These are phyloP conservation scores for Tenrec ecaudatus DNA, from an alignment of 2,113 vertebrate genomes.

Conservation along the genomic window DNA sequence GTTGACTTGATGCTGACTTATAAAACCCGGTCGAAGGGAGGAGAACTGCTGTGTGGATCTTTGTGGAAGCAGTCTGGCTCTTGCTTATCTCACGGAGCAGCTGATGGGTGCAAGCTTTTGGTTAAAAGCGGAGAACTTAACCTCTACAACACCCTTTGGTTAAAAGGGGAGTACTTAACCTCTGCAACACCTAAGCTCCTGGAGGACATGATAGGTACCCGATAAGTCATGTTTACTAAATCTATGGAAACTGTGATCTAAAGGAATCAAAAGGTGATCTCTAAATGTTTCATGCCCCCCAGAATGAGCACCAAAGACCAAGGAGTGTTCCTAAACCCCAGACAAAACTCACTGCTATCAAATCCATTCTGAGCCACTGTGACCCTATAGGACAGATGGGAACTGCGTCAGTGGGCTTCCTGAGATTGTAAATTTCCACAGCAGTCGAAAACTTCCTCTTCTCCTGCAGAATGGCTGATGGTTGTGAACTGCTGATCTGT, in stretches of 20 bases:
- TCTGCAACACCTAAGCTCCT: no score
- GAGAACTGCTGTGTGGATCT: not conserved
- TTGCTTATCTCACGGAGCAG: not conserved
- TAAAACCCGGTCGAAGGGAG: not conserved
- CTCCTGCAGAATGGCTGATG: no score
- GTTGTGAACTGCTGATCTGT: no score
- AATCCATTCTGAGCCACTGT: no score
- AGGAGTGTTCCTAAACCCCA: not conserved
- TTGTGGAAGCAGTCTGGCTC: not conserved
- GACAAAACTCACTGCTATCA: no score
- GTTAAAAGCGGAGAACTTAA: not conserved
- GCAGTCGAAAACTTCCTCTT: no score
- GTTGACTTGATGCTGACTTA: not conserved
- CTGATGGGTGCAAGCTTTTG: not conserved
- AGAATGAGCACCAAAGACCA: not conserved
- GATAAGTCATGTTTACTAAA: not conserved
- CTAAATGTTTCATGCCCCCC: not conserved
- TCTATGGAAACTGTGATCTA: not conserved
- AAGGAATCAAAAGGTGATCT: not conserved
- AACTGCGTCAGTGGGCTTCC: no score
- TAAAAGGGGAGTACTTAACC: not conserved
- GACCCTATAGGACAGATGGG: no score
- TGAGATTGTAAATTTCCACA: no score
- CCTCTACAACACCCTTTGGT: not conserved
- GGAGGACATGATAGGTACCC: not conserved